Percentiles rank a stretch among this genome's conserved stretches.
Evolutionary conservation across 1,140 invertebrate species (phyloP).

Genomic region (Babylonia areolata): DNA sequence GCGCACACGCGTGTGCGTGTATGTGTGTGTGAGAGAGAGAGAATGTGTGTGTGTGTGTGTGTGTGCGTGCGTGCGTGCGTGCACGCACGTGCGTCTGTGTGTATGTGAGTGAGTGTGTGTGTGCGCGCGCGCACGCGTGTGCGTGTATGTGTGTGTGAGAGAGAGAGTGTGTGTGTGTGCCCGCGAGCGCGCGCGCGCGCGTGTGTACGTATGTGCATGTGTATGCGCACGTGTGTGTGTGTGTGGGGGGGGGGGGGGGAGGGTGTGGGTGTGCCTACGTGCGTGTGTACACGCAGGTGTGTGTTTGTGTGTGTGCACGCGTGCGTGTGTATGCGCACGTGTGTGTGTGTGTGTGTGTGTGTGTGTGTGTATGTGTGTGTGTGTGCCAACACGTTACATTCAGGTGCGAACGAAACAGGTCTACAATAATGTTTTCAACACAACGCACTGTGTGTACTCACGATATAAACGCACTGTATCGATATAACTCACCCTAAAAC

Average conservation of each 20-base stretch:
- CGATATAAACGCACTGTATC: too few species aligned
- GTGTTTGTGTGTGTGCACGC: background rate
- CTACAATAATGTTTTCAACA: background rate
- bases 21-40: background rate
- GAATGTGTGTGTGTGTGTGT: background rate
- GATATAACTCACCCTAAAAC: slow-evolving; percentile 83
- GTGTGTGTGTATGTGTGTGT: background rate
- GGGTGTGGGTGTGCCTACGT: background rate
- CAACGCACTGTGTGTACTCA: too few species aligned
- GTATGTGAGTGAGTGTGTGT: background rate
- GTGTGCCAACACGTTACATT: too few species aligned
- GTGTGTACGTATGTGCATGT: background rate
- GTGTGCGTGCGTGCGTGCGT: background rate
- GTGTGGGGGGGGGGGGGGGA: too few species aligned
- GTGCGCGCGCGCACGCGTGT: background rate
- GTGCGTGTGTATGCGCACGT: background rate
- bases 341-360: slow-evolving; percentile 14
- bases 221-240: background rate
- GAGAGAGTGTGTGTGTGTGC: background rate
- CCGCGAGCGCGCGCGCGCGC: background rate
- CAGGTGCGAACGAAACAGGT: too few species aligned
- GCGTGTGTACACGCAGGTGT: background rate
- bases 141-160: background rate
- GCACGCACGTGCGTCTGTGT: background rate
- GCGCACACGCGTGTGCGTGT: background rate